phyloP scores from a whole-genome alignment of 2,888 invertebrate species.

The Synergus itoensis region DNA sequence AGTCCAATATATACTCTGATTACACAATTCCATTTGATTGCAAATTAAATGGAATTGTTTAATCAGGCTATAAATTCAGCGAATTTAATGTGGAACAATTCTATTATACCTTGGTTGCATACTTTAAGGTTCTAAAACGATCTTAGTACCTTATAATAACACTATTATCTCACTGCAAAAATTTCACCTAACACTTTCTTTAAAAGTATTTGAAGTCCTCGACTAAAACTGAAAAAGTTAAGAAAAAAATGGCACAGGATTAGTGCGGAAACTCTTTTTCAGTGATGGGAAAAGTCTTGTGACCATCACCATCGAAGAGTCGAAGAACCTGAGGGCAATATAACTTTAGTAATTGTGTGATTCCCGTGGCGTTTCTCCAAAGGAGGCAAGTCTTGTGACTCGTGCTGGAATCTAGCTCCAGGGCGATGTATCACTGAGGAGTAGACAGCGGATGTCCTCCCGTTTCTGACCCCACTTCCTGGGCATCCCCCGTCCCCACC shows the following conservation, averaged over 20 bases:
- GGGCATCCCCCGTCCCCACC: neutral
- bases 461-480: slow-evolving; percentile 8
- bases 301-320: slow-evolving; percentile 19
- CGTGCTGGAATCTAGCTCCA: slow-evolving; percentile 10
- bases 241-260: neutral
- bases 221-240: neutral
- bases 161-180: neutral
- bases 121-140: neutral
- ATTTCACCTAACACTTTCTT: neutral
- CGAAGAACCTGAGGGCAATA: neutral
- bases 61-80: neutral
- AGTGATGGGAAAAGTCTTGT: slow-evolving; percentile 12
- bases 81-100: no score
- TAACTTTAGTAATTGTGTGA: slow-evolving; percentile 37
- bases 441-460: slow-evolving; percentile 32
- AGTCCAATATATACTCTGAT: no score
- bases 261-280: neutral
- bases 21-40: no score
- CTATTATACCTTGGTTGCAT: neutral
- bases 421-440: slow-evolving; percentile 23
- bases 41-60: neutral
- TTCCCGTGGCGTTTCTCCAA: slow-evolving; percentile 28
- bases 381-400: slow-evolving; percentile 30
- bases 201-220: neutral
- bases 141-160: neutral